Evolutionary conservation across 1,140 invertebrate species (phyloP).

Genomic region (Harpegnathos saltator): DNA sequence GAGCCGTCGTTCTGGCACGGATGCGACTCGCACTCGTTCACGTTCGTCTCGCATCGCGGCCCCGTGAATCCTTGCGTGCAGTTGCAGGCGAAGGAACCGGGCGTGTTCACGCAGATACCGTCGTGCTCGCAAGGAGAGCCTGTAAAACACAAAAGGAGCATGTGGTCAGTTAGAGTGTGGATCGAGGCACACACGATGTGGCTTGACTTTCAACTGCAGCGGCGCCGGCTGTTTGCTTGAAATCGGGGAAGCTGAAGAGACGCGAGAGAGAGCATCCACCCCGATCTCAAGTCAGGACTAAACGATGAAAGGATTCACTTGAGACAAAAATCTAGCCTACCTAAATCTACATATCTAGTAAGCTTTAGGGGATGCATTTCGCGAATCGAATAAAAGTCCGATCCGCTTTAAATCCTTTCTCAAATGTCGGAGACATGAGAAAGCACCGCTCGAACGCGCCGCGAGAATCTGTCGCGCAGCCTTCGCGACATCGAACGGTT

Average conservation of each 20-base stretch:
- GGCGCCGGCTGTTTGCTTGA: too few species aligned
- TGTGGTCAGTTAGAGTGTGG: background rate
- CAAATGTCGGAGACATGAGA: too few species aligned
- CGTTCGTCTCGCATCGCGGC: conserved; percentile 95
- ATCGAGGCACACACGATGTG: background rate
- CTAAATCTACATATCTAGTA: too few species aligned
- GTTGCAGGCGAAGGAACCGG: conserved; percentile 96
- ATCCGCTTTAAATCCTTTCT: too few species aligned
- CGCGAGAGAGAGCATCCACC: too few species aligned
- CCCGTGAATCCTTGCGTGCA: conserved; percentile 97
- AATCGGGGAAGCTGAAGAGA: too few species aligned
- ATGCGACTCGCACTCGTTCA: conserved; percentile 97
- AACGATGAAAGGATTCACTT: too few species aligned
- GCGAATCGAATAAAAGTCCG: too few species aligned
- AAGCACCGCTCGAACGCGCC: background rate
- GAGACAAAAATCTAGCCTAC: too few species aligned
- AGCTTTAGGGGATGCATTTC: too few species aligned
- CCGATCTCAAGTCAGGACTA: too few species aligned
- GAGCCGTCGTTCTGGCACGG: conserved; percentile 97
- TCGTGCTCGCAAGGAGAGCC: conserved; percentile 96
- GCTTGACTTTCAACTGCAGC: too few species aligned
- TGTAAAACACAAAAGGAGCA: conserved; percentile 79
- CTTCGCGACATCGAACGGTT: background rate
- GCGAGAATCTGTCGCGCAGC: background rate
- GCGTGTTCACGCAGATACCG: conserved; percentile 97